phyloP scores from a whole-genome alignment of 2,888 invertebrate species.

The Anarsia innoxiella region DNA sequence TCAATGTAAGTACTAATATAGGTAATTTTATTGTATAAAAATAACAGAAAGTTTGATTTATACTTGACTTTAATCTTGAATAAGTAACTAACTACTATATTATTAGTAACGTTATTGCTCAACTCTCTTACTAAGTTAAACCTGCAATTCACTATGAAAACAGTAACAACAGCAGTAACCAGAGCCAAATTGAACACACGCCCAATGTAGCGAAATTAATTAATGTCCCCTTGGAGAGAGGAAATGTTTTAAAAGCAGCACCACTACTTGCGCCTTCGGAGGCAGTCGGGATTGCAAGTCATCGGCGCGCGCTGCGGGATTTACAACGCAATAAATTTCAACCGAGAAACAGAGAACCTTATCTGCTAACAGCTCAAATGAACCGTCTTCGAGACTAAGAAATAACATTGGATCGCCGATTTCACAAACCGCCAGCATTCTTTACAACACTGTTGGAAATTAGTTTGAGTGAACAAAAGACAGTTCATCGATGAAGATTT shows the following conservation, averaged over 20 bases:
- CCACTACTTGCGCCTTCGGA: constrained; percentile 27
- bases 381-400: constrained; percentile 45
- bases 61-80: too few species aligned
- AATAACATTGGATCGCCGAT: constrained; percentile 37
- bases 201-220: constrained; percentile 61
- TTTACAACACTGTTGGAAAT: too few species aligned
- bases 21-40: too few species aligned
- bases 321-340: constrained; percentile 65
- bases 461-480: constrained; percentile 27
- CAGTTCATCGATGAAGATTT: constrained; percentile 33
- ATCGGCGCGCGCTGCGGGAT: constrained; percentile 54
- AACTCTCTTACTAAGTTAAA: too few species aligned
- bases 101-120: too few species aligned
- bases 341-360: constrained; percentile 51
- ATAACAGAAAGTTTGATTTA: too few species aligned
- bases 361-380: constrained; percentile 65
- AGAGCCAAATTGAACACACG: constrained; percentile 50
- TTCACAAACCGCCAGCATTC: constrained; percentile 30
- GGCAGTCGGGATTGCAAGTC: constrained; percentile 57
- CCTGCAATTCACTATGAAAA: too few species aligned
- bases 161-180: too few species aligned
- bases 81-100: too few species aligned
- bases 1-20: too few species aligned
- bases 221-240: constrained; percentile 51
- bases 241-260: constrained; percentile 52